Percentiles rank a stretch among this genome's conserved stretches.
These are phyloP conservation scores for Epiblema foenella DNA, from an alignment of 2,888 invertebrate species.

Conservation along the genomic window DNA sequence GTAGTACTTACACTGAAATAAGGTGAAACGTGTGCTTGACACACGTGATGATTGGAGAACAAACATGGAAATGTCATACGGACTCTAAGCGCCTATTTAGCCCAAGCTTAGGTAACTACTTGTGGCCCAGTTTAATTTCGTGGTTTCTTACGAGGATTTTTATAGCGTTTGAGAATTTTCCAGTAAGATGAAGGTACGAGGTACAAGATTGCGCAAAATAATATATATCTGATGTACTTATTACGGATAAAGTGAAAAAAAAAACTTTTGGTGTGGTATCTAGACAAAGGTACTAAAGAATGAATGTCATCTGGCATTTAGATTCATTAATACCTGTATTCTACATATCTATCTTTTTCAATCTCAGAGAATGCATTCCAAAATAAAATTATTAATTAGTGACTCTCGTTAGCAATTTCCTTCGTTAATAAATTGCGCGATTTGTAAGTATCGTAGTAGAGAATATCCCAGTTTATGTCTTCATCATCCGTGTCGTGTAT, in stretches of 20 bases:
- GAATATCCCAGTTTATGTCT: slow-evolving; percentile 44
- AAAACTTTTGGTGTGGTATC: no score
- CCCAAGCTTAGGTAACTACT: neutral
- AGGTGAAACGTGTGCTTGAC: slow-evolving; percentile 51
- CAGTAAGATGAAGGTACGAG: neutral
- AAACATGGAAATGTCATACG: slow-evolving; percentile 53
- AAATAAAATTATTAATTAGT: no score
- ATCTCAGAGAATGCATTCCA: no score
- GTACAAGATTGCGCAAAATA: neutral
- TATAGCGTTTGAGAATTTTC: neutral
- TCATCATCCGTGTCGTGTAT: slow-evolving; percentile 53
- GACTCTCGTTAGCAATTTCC: neutral
- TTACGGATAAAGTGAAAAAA: neutral
- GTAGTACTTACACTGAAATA: slow-evolving; percentile 64
- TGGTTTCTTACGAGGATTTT: neutral
- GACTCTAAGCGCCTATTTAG: slow-evolving; percentile 20
- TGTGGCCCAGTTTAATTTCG: neutral
- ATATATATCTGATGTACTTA: neutral
- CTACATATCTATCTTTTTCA: no score
- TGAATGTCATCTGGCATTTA: no score
- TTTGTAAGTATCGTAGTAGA: slow-evolving; percentile 3
- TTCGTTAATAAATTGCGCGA: slow-evolving; percentile 6
- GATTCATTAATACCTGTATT: no score
- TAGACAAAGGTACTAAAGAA: no score
- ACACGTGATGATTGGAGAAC: slow-evolving; percentile 60